Percentiles rank a stretch among this genome's conserved stretches.
Evolutionary conservation across 1,140 invertebrate species (phyloP).

Genomic region (Thaumetopoea pityocampa): DNA sequence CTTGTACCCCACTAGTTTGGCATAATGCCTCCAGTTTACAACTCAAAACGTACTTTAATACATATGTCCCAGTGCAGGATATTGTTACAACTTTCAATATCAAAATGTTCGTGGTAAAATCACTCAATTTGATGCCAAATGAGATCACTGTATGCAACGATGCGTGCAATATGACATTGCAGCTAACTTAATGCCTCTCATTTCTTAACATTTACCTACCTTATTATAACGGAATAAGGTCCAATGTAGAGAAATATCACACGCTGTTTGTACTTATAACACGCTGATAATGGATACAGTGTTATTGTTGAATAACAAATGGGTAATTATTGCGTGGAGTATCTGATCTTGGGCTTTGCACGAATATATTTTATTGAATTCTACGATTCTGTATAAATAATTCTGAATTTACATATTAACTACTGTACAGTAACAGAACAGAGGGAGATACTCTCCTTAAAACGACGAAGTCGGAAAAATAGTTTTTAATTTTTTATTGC

Average conservation of each 20-base stretch:
- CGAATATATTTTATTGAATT: neutral
- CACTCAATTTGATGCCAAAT: slow-evolving; percentile 22
- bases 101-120: slow-evolving; percentile 8
- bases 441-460: too few species aligned
- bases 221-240: slow-evolving; percentile 11
- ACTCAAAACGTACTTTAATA: too few species aligned
- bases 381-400: neutral
- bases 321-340: slow-evolving; percentile 12
- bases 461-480: too few species aligned
- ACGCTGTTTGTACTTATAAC: slow-evolving; percentile 17
- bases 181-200: slow-evolving; percentile 10
- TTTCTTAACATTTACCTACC: slow-evolving; percentile 1
- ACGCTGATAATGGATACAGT: slow-evolving; percentile 23
- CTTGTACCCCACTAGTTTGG: too few species aligned
- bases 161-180: slow-evolving; percentile 34
- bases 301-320: slow-evolving; percentile 26
- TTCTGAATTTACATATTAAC: neutral
- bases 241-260: neutral
- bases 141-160: slow-evolving; percentile 28
- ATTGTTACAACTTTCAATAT: slow-evolving; percentile 2
- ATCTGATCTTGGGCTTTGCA: slow-evolving; percentile 4
- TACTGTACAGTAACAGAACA: slow-evolving; percentile 1
- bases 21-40: too few species aligned
- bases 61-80: too few species aligned
- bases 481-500: too few species aligned